phyloP scores from a whole-genome alignment of 2,797 vertebrate genomes.

The Eulemur rubriventer region DNA sequence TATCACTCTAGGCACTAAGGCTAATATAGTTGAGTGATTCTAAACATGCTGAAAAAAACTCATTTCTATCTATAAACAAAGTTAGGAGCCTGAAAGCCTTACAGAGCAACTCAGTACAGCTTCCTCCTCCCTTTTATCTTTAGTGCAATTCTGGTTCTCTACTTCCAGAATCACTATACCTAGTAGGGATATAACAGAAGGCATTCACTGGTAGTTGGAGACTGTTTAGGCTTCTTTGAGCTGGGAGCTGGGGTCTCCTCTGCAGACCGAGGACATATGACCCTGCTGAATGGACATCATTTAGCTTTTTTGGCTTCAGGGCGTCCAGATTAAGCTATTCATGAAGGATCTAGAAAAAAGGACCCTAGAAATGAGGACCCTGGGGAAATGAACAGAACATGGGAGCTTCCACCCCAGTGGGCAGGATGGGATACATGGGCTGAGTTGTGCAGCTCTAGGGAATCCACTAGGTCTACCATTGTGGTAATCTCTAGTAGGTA shows the following conservation, averaged over 20 bases:
- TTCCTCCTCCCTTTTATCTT: neutral
- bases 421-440: neutral
- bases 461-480: neutral
- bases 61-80: neutral
- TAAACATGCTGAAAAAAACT: neutral
- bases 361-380: neutral
- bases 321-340: neutral
- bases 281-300: neutral
- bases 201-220: neutral
- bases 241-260: neutral
- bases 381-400: neutral
- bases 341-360: neutral
- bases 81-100: neutral
- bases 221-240: neutral
- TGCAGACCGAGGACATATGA: neutral
- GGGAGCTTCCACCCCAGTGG: neutral
- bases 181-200: neutral
- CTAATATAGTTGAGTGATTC: neutral
- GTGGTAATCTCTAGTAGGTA: neutral
- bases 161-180: neutral
- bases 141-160: neutral
- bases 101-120: neutral
- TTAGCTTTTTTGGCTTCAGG: neutral
- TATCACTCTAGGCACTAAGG: neutral
- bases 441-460: neutral